These are phyloP conservation scores for Hetaerina titia DNA, from an alignment of 2,888 invertebrate genomes.

Conservation along the genomic window DNA sequence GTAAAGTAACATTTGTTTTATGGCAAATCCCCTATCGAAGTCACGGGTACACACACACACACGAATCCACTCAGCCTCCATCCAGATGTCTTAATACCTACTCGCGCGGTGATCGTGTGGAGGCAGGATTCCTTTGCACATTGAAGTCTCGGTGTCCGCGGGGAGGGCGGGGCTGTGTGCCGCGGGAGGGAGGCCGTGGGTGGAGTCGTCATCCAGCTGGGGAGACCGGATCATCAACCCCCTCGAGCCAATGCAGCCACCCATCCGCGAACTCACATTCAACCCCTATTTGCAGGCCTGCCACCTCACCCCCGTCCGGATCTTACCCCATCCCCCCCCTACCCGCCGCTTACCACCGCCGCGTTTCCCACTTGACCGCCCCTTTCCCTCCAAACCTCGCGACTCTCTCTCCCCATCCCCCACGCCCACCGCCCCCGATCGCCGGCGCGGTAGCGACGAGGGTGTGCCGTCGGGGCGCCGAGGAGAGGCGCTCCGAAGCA, in stretches of 20 bases:
- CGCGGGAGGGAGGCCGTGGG: background rate
- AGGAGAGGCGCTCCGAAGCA: background rate
- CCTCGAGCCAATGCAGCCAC: constrained; percentile 10
- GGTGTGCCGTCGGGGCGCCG: background rate
- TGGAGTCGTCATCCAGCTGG: no score
- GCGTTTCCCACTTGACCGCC: background rate
- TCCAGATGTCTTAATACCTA: background rate
- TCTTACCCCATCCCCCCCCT: background rate
- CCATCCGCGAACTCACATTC: background rate
- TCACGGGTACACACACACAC: no score
- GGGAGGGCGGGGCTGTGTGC: background rate
- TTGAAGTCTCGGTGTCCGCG: background rate
- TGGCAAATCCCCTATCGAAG: no score
- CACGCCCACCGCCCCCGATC: background rate
- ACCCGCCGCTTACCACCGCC: background rate
- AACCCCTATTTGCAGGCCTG: background rate
- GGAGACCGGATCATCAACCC: constrained; percentile 7
- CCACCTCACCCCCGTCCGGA: background rate
- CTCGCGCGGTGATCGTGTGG: background rate
- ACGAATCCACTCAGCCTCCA: background rate
- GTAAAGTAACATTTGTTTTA: no score
- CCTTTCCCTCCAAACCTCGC: background rate
- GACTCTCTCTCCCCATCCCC: background rate
- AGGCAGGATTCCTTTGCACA: background rate
- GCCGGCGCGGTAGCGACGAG: background rate